Base-by-base conservation (phyloP, 1,140 invertebrate species). In the Penaeus chinensis region DNA sequence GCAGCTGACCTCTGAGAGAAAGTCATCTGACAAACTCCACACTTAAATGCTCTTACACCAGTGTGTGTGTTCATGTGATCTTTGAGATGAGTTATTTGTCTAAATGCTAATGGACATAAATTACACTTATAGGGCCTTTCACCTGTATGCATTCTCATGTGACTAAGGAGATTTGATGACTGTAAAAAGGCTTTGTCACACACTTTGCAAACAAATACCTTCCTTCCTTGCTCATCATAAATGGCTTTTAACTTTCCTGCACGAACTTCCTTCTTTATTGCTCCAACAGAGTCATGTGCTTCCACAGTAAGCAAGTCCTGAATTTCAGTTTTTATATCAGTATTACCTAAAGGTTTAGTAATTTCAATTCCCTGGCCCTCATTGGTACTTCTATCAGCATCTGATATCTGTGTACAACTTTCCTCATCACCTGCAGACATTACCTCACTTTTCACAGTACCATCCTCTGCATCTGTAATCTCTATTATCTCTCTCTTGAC, bases 31-130 rank as follows among this genome's bases (percentile, higher is more conserved):
- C 83, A 84, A 13, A 19, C 61, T 27, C 69, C 61, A 63, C 83
- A 84, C 10, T 77, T 77, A 61, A 71, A 84, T 20, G 69, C 54
- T 32, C 62, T 84, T 11, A 84, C 18, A 27, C 83, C 83, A 4
- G 83, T 84, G 74, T 84, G 83, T 32, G 24, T 84, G 62, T 24
- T 61, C 83, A 84, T 84, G 20, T 84, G 83, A 62, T 84, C 83
- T 37, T 84, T 84, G 20, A 84, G 60, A 37, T 84, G 83, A 62
- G 83, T 84, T 27, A 84, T 84, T 42, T 84, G 83, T n/a, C 37
- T 84, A 77, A 84, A 84, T 7, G 69, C 83, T 19, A 24, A 42
- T 60, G 47, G 27, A 63, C 83, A 84, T 37, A 77, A 13, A 22
- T 84, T 84, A 69, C 83, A 84, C 62, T 77, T 62, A 32, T 84